phyloP scores from a whole-genome alignment of 2,888 invertebrate species.

The Drosophila mimica region DNA sequence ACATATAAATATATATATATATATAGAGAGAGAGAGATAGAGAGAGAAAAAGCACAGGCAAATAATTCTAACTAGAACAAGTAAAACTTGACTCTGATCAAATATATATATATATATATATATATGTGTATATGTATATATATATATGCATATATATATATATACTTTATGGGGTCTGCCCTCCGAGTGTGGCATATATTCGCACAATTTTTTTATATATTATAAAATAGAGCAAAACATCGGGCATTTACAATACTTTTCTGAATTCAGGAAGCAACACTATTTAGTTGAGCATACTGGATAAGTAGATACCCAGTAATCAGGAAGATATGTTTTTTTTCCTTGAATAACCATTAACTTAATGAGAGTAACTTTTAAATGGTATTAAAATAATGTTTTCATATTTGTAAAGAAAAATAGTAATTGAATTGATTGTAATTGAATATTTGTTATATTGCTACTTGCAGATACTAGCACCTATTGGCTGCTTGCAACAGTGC shows the following conservation, averaged over 20 bases:
- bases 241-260: neutral
- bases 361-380: too few relatives aligned
- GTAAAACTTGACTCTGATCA: neutral
- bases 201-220: neutral
- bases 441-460: neutral
- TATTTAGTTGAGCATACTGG: neutral
- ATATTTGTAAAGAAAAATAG: neutral
- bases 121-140: too few relatives aligned
- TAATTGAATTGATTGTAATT: neutral
- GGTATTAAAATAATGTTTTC: neutral
- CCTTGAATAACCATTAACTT: too few relatives aligned
- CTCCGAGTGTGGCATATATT: neutral
- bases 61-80: neutral
- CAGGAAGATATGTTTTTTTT: too few relatives aligned
- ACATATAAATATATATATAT: too few relatives aligned
- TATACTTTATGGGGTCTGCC: neutral
- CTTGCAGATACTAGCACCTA: conserved; percentile 30
- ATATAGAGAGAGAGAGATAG: neutral
- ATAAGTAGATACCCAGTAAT: neutral
- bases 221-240: neutral
- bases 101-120: neutral
- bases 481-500: conserved; percentile 25
- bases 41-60: neutral
- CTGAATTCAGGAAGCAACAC: neutral
- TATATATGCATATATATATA: neutral